Conservation (phyloP, 35 echinoderm and acorn worm genomes). For the Patiria miniata region DNA sequence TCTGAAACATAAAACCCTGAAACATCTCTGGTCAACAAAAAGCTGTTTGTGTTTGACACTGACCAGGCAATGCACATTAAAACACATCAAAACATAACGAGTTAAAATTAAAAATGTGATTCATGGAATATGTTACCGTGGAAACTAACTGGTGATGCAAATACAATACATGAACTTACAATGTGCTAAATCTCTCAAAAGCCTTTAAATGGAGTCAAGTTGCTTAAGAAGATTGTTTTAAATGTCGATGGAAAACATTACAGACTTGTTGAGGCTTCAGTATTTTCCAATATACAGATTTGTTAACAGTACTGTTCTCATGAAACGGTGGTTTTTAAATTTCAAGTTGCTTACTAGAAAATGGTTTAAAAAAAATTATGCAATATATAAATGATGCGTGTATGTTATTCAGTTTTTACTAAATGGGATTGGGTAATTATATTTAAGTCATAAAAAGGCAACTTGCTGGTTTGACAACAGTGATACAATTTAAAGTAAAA, state of each 20-base stretch:
- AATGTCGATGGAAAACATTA: background rate
- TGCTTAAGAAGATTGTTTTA: background rate
- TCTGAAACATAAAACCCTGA: background rate
- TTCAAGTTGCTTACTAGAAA: too few relatives aligned
- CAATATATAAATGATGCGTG: too few relatives aligned
- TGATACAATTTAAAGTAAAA: too few relatives aligned
- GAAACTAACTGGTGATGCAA: background rate
- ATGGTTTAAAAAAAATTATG: too few relatives aligned
- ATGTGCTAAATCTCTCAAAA: too few relatives aligned
- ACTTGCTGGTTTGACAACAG: too few relatives aligned
- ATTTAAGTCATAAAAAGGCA: too few relatives aligned
- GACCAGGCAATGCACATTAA: background rate
- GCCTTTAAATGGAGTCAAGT: background rate
- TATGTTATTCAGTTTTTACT: too few relatives aligned
- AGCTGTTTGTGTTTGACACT: background rate
- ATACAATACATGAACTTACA: too few relatives aligned
- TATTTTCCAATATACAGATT: background rate
- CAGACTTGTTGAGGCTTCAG: background rate
- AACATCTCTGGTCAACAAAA: background rate
- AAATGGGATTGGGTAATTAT: too few relatives aligned
- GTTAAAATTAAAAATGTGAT: background rate
- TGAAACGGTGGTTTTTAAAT: too few relatives aligned
- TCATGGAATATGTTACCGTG: background rate
- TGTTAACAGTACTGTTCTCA: conserved; percentile 13
- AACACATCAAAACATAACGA: background rate